phyloP scores from a whole-genome alignment of 2,113 vertebrate genomes.

The Gymnocephalus cernua region DNA sequence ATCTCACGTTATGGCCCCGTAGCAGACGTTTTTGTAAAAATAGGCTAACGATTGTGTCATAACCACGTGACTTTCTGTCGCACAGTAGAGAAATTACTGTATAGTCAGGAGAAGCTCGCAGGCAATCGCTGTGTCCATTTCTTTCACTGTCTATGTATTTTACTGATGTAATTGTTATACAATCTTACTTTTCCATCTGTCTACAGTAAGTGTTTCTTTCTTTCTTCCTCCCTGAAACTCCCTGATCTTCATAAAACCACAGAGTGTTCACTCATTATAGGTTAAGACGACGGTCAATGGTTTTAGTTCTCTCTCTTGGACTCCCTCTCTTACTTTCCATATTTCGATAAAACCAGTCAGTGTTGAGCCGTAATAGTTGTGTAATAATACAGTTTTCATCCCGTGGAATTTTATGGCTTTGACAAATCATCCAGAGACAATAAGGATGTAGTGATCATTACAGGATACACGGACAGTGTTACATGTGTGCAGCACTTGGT shows the following conservation, averaged over 20 bases:
- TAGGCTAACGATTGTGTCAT: no score
- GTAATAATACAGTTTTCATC: conserved; percentile 34
- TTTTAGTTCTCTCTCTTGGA: not conserved
- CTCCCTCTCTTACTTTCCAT: conserved; percentile 12
- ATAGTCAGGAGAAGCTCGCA: no score
- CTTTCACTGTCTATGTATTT: no score
- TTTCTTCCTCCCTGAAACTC: conserved; percentile 13
- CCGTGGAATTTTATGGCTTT: conserved; percentile 12
- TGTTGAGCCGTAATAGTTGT: conserved; percentile 40
- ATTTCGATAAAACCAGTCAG: conserved; percentile 39
- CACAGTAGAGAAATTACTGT: no score
- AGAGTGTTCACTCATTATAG: conserved; percentile 22
- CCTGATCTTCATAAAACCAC: conserved; percentile 57
- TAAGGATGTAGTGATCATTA: conserved; percentile 11
- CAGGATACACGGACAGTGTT: conserved; percentile 2
- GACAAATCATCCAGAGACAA: conserved; percentile 24
- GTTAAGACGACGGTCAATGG: conserved; percentile 1
- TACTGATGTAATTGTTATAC: not conserved
- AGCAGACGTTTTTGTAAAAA: no score
- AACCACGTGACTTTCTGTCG: no score
- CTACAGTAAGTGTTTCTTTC: not conserved
- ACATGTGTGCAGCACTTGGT: not conserved
- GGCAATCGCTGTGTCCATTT: no score
- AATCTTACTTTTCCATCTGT: not conserved
- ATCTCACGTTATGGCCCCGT: no score